Evolutionary conservation across 2,888 invertebrate genomes (phyloP), one percentile per base, ranked within the genome.

Genomic region (Mesorhabditis belari): DNA sequence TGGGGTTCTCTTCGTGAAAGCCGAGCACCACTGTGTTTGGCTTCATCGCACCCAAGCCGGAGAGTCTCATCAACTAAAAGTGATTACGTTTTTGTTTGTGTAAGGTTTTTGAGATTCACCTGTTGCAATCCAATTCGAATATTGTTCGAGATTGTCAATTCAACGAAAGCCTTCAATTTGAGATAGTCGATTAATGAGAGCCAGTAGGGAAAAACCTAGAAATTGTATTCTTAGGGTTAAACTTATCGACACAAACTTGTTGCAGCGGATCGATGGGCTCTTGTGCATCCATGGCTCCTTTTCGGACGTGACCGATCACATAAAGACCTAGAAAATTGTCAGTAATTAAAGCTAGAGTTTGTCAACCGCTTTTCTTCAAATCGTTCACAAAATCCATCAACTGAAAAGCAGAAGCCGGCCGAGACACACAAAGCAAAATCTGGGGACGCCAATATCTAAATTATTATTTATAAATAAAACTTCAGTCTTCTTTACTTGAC

Each of bases 21-120:
- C 96, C 96, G 53, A 98, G 84, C 35, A 96, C 87, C 62, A 96
- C 91, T 0, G 96, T 96, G 81, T 98, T 98, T 0, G 96, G 95
- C 82, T 96, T 96, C 96, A 98, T 96, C 17, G 96, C 98, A 1
- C 98, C 98, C 81, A 98, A 88, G 3, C 98, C 98, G 19, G 74
- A 75, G 1, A 79, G 63, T 5, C 79, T 67, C 56, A 77, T 79
- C 19, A 75, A 28, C 44, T 35, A 35, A 35, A 35, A 35, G 12
- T 35, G 44, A 9, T 2, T 35, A 35, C n/a, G 44, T 9, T 17
- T 35, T 35, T 35, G 44, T n/a, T 2, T 35, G 12, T n/a, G n/a
- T 17, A 17, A n/a, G 44, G 12, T 51, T 9, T 51, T 51, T 51
- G 51, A 21, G 1, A 9, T n/a, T 88, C 67, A 98, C 85, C 83